Evolutionary conservation across 2,888 invertebrate genomes (phyloP).

Genomic region (Stramonita haemastoma): DNA sequence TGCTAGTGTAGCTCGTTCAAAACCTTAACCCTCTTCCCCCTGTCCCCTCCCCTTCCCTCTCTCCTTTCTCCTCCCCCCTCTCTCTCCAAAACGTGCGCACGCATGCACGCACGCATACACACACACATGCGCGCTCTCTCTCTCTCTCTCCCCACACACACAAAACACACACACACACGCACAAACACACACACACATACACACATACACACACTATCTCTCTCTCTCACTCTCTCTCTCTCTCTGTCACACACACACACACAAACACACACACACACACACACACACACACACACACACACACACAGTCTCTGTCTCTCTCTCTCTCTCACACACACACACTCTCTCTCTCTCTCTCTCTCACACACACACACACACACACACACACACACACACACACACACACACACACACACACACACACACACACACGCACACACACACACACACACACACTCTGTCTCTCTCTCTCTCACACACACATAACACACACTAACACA

Average conservation of each 20-base stretch:
- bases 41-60: too few species aligned
- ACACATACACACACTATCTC: not conserved
- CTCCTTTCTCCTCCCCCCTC: too few species aligned
- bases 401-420: not conserved
- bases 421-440: not conserved
- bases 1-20: too few species aligned
- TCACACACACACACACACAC: not conserved
- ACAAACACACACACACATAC: constrained; percentile 1
- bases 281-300: constrained; percentile 1
- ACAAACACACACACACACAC: constrained; percentile 8
- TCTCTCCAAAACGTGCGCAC: not conserved
- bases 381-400: not conserved
- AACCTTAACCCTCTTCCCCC: too few species aligned
- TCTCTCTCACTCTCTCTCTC: not conserved
- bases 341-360: not conserved
- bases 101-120: not conserved
- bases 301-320: not conserved
- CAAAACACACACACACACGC: not conserved
- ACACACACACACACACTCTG: not conserved
- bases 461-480: not conserved
- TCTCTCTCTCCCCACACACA: too few species aligned
- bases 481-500: not conserved
- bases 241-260: not conserved
- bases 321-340: not conserved
- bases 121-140: too few species aligned